A percentile compares a stretch with the other conserved stretches of the same genome.
phyloP scores from a whole-genome alignment of 1,140 invertebrate genomes.

The Leptinotarsa defecta region DNA sequence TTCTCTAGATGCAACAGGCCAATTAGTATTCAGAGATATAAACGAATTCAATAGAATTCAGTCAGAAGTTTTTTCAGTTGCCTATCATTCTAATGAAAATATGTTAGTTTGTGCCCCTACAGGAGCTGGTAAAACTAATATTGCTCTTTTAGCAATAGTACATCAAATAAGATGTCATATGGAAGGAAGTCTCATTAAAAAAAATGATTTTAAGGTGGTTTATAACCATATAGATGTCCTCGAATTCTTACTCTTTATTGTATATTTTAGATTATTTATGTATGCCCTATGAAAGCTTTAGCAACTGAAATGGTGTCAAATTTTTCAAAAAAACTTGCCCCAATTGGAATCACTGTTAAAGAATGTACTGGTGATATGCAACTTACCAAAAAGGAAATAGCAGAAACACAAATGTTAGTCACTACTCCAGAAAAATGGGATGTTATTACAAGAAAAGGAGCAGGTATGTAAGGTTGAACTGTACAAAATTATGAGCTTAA shows the following conservation, averaged over 20 bases:
- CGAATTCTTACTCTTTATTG: constrained; percentile 4
- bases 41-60: constrained; percentile 92
- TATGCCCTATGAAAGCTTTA: constrained; percentile 99
- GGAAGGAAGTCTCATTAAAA: constrained; percentile 77
- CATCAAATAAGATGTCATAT: constrained; percentile 89
- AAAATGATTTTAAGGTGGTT: constrained; percentile 89
- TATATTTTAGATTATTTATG: constrained; percentile 86
- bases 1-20: constrained; percentile 82
- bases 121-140: constrained; percentile 97
- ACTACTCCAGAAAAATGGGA: constrained; percentile 99
- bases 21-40: constrained; percentile 85
- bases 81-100: constrained; percentile 97
- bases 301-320: constrained; percentile 97
- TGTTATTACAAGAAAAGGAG: constrained; percentile 91
- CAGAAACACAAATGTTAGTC: constrained; percentile 96
- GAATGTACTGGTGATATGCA: constrained; percentile 99
- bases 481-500: too few relatives aligned
- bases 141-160: constrained; percentile 91
- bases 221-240: background rate
- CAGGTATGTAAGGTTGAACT: constrained; percentile 39
- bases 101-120: constrained; percentile 95
- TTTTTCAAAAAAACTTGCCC: constrained; percentile 80
- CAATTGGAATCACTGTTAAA: constrained; percentile 80
- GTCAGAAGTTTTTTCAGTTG: constrained; percentile 87
- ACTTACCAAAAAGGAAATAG: constrained; percentile 91